These are phyloP conservation scores for Lithobates sylvaticus DNA, from an alignment of 2,797 vertebrate genomes.

Conservation along the genomic window DNA sequence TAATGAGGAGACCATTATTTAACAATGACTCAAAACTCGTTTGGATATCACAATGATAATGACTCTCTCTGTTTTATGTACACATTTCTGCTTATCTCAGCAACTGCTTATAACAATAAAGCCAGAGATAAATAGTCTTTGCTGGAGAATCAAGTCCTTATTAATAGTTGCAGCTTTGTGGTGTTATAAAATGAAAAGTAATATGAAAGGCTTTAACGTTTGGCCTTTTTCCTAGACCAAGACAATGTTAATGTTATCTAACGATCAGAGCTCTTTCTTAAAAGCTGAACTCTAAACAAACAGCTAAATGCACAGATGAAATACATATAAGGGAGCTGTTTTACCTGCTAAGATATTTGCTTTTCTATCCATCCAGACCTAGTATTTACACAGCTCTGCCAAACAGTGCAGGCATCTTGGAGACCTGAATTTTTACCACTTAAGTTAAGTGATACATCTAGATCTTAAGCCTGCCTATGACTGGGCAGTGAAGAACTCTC, in stretches of 20 bases:
- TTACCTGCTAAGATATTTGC: too few species aligned
- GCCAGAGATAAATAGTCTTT: constrained; percentile 33
- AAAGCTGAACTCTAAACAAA: too few species aligned
- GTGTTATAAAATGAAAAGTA: constrained; percentile 32
- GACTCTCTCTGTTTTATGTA: constrained; percentile 26
- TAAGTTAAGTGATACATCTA: too few species aligned
- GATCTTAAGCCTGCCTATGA: too few species aligned
- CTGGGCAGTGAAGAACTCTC: too few species aligned
- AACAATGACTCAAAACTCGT: constrained; percentile 13
- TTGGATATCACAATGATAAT: constrained; percentile 24
- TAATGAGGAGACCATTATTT: constrained; percentile 28
- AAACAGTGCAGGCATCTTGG: too few species aligned
- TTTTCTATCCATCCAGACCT: too few species aligned
- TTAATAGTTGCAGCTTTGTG: constrained; percentile 24
- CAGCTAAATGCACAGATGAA: too few species aligned
- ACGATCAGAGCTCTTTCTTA: constrained; percentile 8
- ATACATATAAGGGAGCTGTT: too few species aligned
- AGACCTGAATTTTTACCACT: too few species aligned
- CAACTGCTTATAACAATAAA: constrained; percentile 49
- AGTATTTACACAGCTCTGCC: too few species aligned
- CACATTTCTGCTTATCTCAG: constrained; percentile 30
- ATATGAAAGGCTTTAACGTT: constrained; percentile 19
- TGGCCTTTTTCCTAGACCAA: constrained; percentile 14
- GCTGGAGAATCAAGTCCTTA: constrained; percentile 22
- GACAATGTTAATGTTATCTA: constrained; percentile 40